Evolutionary conservation across 2,888 invertebrate species (phyloP), one percentile per base, ranked within the genome.

Genomic region (Mamestra brassicae): DNA sequence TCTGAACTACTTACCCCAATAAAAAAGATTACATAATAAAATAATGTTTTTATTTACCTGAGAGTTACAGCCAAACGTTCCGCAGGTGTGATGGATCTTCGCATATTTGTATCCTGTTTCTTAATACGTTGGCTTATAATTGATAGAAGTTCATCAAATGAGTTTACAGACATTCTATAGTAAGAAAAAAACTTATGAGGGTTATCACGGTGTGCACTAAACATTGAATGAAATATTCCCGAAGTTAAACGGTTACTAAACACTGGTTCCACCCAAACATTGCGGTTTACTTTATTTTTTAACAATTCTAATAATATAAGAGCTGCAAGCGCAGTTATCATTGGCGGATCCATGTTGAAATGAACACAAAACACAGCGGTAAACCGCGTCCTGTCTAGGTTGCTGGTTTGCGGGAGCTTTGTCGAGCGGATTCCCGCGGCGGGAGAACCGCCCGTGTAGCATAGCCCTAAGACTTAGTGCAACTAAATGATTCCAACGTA

Each of bases 221-320:
- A 66, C 55, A 66, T 66, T 60, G 65, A 60, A 68, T 68, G 47
- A 68, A 60, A 68, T 68, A 68, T 68, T 68, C 68, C 68, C 68
- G 17, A 60, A 68, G 58, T 68, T 34, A 58, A 58, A 47, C 58
- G 68, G 8, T 68, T 68, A 47, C 58, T 68, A 8, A 58, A 58
- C 58, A 68, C 58, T 58, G 68, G 58, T 45, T 68, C 67, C 47
- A 68, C 68, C 58, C 58, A 68, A 10, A 68, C 47, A 58, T 58
- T 68, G 58, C 45, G 45, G 45, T 45, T 45, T 45, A 45, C 45
- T 45, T 45, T 45, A 45, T 45, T 52, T 50, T 38, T 69, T 69
- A 69, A 50, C 4, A 60, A 70, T 70, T 68, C 57, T 68, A 45
- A 8, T 58, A 58, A 58, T 68, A 58, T 67, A 45, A 57, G 45